Base-by-base conservation (phyloP, 2,113 vertebrate genomes). In the Phocoena sinus region DNA sequence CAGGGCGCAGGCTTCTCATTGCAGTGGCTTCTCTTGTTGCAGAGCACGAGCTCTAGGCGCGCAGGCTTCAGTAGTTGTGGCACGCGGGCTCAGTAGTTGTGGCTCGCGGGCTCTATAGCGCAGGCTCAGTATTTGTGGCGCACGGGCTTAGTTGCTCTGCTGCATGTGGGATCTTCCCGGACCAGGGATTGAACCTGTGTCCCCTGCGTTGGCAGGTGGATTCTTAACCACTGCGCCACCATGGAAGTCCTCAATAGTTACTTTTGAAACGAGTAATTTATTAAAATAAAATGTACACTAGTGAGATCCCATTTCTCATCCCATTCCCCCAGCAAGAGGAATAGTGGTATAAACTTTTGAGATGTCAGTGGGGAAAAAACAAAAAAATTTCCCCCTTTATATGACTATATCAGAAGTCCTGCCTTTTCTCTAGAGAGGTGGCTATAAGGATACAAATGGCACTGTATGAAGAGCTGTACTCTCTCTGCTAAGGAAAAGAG, bases 211-310 rank as follows among this genome's bases (percentile, higher is more conserved):
- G 76, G 18, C 76, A 56, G 76, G 74, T 20, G 44, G 20, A 56
- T 56, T 79, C 31, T n/a, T n/a, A n/a, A 79, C 11, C 47, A 23
- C 1, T 79, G 31, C 3, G 33, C 76, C 50, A 79, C 21, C 47
- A 79, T 20, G 47, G 50, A 56, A 21, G 31, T 79, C 76, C 33
- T 87, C 33, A 73, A 6, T 74, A 67, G 89, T 87, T 89, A 44
- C 87, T 67, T 84, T 89, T 81, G 87, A 93, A 85, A 76, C 21
- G 92, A 93, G 68, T 93, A 74, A 96, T 21, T 76, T 85, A 83
- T 85, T 94, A 84, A 89, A 86, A 91, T 84, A 77, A 92, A 87
- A 76, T 36, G 14, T 17, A 53, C 8, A 44, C 33, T 23, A 82
- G n/a, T 60, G 41, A 89, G 83, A 36, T 76, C 25, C n/a, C 28